Evolutionary conservation across 2,888 invertebrate species (phyloP), one percentile per base, ranked within the genome.

Genomic region (Agrochola circellaris): DNA sequence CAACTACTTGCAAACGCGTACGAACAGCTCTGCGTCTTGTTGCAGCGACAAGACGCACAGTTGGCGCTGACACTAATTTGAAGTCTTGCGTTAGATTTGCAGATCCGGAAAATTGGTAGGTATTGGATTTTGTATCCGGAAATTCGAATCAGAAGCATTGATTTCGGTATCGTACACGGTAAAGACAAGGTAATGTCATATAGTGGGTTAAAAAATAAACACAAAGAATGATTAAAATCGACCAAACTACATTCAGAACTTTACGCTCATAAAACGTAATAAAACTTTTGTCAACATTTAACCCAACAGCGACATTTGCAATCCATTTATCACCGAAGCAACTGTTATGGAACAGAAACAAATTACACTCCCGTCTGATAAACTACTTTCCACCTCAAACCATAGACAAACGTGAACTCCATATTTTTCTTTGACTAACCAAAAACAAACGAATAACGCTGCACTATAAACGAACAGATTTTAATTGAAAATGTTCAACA

Each of bases 401-500:
- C 26, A 42, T 34, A 60, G 54, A 64, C 34, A 54, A 73, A 66
- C 81, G 8, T 8, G 74, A 66, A 30, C 34, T 82, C 71, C 26
- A 69, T 69, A 79, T 73, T 83, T 73, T 83, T 81, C 79, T 83
- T 73, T 75, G 65, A 69, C 60, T 38, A 56, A 68, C 65, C 64
- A 79, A 79, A 81, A 82, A 83, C 66, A 80, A 64, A 79, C 51
- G 58, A 78, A 71, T 77, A 81, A 30, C 38, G 8, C n/a, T 20
- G 61, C 58, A 26, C 45, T 67, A 54, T 72, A 64, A 72, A 56
- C 74, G 42, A 65, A 26, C 42, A 64, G 58, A 85, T 83, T 83
- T 76, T 85, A 85, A 85, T 83, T 83, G 85, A 73, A 83, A 83
- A 82, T 83, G 70, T 77, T 73, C 30, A 34, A 64, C 70, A 73